Percentiles rank a stretch among this genome's conserved stretches.
Evolutionary conservation across 2,888 invertebrate species (phyloP).

Genomic region (Tetragnatha montana): DNA sequence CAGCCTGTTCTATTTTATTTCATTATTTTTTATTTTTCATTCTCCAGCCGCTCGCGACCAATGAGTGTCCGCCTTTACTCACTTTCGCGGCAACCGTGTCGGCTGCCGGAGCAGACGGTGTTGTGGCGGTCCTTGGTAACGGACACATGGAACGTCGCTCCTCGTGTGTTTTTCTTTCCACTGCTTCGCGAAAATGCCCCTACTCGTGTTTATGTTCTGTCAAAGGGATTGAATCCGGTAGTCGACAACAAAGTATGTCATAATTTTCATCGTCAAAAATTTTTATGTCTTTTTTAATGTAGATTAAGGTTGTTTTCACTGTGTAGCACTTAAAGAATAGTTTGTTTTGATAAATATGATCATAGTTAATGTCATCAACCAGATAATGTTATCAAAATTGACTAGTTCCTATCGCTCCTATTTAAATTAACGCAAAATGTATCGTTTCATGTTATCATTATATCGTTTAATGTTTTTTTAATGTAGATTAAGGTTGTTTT

Average conservation of each 20-base stretch:
- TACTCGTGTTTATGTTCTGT: slow-evolving; percentile 5
- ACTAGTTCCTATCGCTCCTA: too few relatives aligned
- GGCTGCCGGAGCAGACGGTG: slow-evolving; percentile 42
- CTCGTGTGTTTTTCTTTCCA: too few relatives aligned
- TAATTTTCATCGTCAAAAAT: background rate
- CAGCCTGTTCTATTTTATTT: slow-evolving; percentile 3
- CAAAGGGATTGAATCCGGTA: slow-evolving; percentile 17
- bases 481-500: too few relatives aligned
- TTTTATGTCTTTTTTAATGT: too few relatives aligned
- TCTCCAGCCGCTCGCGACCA: slow-evolving; percentile 20
- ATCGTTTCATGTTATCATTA: too few relatives aligned
- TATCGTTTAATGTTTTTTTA: too few relatives aligned
- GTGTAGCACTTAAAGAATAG: too few relatives aligned
- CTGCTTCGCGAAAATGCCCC: background rate
- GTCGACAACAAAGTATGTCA: background rate
- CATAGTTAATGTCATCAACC: too few relatives aligned
- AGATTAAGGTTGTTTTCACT: too few relatives aligned
- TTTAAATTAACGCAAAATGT: too few relatives aligned
- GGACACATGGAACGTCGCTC: slow-evolving; percentile 29
- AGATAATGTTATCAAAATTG: too few relatives aligned
- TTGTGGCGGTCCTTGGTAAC: slow-evolving; percentile 1
- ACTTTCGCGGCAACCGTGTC: slow-evolving; percentile 56
- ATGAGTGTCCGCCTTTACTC: slow-evolving; percentile 35
- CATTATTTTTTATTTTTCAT: background rate
- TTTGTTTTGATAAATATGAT: too few relatives aligned